These are phyloP conservation scores for Agonopterix subpropinquella DNA, from an alignment of 2,888 invertebrate species.

Conservation along the genomic window DNA sequence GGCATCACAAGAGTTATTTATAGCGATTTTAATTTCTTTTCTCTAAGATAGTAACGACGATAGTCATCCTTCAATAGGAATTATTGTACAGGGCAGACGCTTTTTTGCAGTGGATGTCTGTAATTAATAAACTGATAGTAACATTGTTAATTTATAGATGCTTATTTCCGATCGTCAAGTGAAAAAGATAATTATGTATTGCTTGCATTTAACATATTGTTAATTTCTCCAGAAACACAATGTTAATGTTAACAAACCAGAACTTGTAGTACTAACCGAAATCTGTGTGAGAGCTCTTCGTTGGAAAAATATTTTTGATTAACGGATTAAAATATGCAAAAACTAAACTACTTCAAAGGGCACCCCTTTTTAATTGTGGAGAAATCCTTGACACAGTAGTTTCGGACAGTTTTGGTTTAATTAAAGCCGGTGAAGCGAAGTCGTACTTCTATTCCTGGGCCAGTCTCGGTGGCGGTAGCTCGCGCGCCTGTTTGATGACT, in stretches of 20 bases:
- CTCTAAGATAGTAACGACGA: slow-evolving; percentile 11
- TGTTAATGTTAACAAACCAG: no score
- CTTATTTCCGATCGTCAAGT: no score
- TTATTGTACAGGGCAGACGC: slow-evolving; percentile 1
- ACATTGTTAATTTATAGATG: no score
- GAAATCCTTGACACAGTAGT: slow-evolving; percentile 26
- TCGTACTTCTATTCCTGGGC: slow-evolving; percentile 32
- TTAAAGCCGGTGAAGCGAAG: slow-evolving; percentile 37
- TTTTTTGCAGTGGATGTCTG: slow-evolving; percentile 1
- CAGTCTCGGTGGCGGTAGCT: slow-evolving; percentile 21
- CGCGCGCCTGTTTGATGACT: slow-evolving; percentile 39
- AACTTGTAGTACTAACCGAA: no score
- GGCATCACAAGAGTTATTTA: slow-evolving; percentile 60
- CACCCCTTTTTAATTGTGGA: slow-evolving; percentile 23
- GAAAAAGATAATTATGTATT: no score
- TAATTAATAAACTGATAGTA: no score
- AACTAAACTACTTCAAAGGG: slow-evolving; percentile 12
- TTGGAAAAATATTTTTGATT: no score
- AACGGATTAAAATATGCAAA: no score
- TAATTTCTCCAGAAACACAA: no score
- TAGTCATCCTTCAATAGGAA: slow-evolving; percentile 37
- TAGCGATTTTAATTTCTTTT: slow-evolving; percentile 37
- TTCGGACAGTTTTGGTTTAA: slow-evolving; percentile 28
- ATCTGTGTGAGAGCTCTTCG: no score
- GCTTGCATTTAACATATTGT: no score